Evolutionary conservation across 2,113 vertebrate genomes (phyloP), one percentile per base, ranked within the genome.

Genomic region (Triplophysa rosa): DNA sequence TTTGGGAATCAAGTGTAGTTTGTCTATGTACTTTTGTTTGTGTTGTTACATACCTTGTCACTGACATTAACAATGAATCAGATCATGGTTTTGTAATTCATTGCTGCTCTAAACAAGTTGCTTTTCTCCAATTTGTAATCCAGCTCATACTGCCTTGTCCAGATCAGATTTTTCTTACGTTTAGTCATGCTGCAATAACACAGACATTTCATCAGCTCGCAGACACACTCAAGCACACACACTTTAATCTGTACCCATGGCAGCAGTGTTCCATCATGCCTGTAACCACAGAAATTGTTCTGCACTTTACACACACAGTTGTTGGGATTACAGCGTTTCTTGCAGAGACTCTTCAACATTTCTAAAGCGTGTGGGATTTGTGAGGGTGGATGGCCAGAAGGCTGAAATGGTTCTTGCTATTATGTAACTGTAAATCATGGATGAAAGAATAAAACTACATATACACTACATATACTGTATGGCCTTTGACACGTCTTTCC

Each of bases 111-210:
- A n/a, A 58, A 23, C 69, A 72, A 10, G 33, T 73, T 74, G 40
- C 26, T 47, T 63, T 17, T 26, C 9, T 40, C 58, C 23, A 45
- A 8, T 16, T 61, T 73, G 33, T 73, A 16, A 49, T 14, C 11
- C 49, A 54, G 11, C 16, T 17, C 16, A 19, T 1, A 54, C 3
- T 17, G 5, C 0, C 16, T 6, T 37, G 23, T 45, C 23, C n/a
- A 13, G 54, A 29, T 65, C 7, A 77, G 12, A 77, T 23, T 64
- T 37, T 76, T 13, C 42, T 63, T 64, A 64, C n/a, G 45, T 76
- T 76, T 76, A 64, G 61, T 76, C 45, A 54, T 77, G 45, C 62
- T 77, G 74, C 61, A 77, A 52, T 45, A 74, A 63, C 9, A 65
- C 23, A 11, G 26, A 21, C 45, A 65, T 77, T 77, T 77, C 62